Conservation (phyloP, 2,888 invertebrate genomes). For the Chrysotoxum bicinctum region DNA sequence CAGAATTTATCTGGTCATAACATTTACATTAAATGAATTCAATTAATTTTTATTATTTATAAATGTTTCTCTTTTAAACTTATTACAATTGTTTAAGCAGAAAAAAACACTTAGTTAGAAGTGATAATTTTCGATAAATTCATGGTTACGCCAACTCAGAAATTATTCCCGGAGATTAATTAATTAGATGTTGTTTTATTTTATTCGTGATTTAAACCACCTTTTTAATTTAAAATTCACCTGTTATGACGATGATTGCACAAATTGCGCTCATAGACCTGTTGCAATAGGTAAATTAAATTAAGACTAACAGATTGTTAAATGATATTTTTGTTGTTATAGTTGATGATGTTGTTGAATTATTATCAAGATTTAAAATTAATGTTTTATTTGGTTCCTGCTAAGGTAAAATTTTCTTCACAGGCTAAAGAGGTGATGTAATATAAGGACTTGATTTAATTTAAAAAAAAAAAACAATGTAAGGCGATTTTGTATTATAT, state of each 20-base stretch:
- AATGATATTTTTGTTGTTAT: neutral
- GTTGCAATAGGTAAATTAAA: neutral
- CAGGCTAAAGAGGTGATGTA: too few relatives aligned
- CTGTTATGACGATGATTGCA: neutral
- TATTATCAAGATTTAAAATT: neutral
- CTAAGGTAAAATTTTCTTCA: too few relatives aligned
- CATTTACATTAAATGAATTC: neutral
- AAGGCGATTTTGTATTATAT: too few relatives aligned
- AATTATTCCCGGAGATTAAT: conserved; percentile 29
- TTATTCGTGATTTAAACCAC: conserved; percentile 31
- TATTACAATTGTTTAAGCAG: neutral
- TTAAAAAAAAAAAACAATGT: too few relatives aligned
- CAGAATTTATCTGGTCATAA: neutral
- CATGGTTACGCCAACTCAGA: conserved; percentile 29
- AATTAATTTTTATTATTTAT: too few relatives aligned
- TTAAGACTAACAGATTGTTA: neutral
- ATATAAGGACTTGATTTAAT: too few relatives aligned
- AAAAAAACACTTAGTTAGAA: neutral
- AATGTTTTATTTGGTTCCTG: too few relatives aligned
- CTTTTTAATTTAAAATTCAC: neutral
- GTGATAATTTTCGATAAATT: neutral
- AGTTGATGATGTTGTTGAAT: neutral
- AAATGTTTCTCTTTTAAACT: neutral
- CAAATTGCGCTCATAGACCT: neutral
- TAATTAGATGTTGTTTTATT: conserved; percentile 39